These are phyloP conservation scores for Triops cancriformis DNA, from an alignment of 1,140 invertebrate genomes.

Conservation along the genomic window DNA sequence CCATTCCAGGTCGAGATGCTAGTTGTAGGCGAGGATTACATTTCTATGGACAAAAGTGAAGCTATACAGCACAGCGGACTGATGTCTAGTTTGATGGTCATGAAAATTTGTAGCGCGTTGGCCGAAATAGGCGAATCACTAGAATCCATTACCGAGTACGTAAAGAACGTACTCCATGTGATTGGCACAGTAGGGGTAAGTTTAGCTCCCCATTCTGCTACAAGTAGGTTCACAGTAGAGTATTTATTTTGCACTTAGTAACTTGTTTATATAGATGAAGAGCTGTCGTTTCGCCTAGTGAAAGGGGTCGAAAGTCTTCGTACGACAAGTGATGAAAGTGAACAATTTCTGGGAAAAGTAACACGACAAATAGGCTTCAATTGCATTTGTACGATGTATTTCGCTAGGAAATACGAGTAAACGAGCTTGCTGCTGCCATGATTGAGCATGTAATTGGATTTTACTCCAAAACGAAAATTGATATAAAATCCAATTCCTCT, in stretches of 20 bases:
- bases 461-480: too few relatives aligned
- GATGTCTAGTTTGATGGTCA: conserved; percentile 59
- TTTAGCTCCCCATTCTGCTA: conserved; percentile 59
- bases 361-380: neutral
- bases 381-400: too few relatives aligned
- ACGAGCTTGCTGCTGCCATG: too few relatives aligned
- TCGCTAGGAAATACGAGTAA: too few relatives aligned
- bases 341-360: conserved; percentile 52
- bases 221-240: conserved; percentile 42
- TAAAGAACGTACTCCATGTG: conserved; percentile 42
- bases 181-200: conserved; percentile 65
- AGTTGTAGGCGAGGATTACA: conserved; percentile 63
- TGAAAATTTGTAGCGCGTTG: conserved; percentile 67
- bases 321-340: conserved; percentile 78
- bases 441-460: too few relatives aligned
- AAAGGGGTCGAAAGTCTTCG: conserved; percentile 73
- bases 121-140: conserved; percentile 53
- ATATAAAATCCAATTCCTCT: too few relatives aligned
- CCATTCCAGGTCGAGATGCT: conserved; percentile 51
- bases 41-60: conserved; percentile 45
- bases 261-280: conserved; percentile 37
- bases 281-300: conserved; percentile 54
- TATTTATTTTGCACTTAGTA: neutral
- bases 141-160: conserved; percentile 42
- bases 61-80: conserved; percentile 63